Percentiles rank a stretch among this genome's conserved stretches.
These are phyloP conservation scores for Melipona beecheii DNA, from an alignment of 2,888 invertebrate species.

Conservation along the genomic window DNA sequence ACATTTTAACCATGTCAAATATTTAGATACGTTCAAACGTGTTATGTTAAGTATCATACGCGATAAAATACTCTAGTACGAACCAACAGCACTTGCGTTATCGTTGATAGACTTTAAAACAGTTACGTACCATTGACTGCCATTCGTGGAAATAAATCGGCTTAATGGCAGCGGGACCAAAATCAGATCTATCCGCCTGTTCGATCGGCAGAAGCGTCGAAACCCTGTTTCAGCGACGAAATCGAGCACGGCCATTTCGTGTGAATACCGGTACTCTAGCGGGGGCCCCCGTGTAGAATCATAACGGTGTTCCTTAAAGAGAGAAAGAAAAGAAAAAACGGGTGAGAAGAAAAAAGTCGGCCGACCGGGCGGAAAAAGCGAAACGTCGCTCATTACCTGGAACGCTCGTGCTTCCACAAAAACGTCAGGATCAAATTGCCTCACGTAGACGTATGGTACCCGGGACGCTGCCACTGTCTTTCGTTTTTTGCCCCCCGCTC, in stretches of 20 bases:
- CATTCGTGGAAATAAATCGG: background rate
- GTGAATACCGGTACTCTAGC: constrained; percentile 56
- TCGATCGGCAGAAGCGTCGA: background rate
- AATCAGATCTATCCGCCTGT: background rate
- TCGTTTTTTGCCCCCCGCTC: constrained; percentile 39
- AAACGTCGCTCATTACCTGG: constrained; percentile 73
- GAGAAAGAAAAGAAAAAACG: constrained; percentile 49
- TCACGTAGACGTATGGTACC: constrained; percentile 69
- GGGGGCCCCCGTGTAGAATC: constrained; percentile 16
- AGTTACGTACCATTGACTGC: background rate
- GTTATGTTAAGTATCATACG: background rate
- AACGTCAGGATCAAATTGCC: constrained; percentile 73
- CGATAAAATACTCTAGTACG: background rate
- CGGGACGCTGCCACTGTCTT: constrained; percentile 36
- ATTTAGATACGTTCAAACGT: too few relatives aligned
- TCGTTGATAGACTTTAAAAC: background rate
- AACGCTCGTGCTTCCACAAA: constrained; percentile 72
- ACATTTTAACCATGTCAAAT: background rate
- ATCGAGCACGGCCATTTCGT: constrained; percentile 51
- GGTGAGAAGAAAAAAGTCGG: constrained; percentile 25
- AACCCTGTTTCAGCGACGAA: constrained; percentile 32
- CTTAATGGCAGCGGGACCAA: background rate
- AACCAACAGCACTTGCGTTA: background rate
- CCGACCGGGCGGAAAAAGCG: constrained; percentile 34
- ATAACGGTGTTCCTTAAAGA: constrained; percentile 60